Evolutionary conservation across 2,797 vertebrate genomes (phyloP).

Genomic region (Cetoscarus ocellatus): DNA sequence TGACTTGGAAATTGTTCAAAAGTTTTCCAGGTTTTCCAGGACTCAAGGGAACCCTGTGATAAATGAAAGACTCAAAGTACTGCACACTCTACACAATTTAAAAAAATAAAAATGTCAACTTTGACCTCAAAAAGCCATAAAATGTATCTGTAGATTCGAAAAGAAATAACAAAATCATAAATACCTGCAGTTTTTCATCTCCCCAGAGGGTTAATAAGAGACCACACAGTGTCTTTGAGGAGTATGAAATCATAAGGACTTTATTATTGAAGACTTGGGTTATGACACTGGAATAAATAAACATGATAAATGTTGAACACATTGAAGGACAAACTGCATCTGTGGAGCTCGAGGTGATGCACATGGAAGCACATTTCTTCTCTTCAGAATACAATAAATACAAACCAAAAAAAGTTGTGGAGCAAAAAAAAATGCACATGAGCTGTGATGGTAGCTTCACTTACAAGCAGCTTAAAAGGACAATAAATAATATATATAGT

Average conservation of each 20-base stretch:
- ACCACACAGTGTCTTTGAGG: constrained; percentile 37
- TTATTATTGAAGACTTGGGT: constrained; percentile 97
- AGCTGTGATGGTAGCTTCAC: constrained; percentile 73
- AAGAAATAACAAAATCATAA: not conserved
- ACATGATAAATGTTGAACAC: constrained; percentile 88
- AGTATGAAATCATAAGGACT: constrained; percentile 91
- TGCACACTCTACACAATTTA: too few species aligned
- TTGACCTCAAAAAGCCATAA: too few species aligned
- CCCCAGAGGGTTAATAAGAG: constrained; percentile 14
- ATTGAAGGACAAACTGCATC: constrained; percentile 80
- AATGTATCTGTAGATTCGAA: not conserved
- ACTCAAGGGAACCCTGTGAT: too few species aligned
- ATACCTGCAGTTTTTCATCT: not conserved
- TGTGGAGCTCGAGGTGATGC: constrained; percentile 83
- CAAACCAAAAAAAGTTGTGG: constrained; percentile 81
- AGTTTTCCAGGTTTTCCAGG: too few species aligned
- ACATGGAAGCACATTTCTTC: constrained; percentile 81
- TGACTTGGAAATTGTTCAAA: too few species aligned
- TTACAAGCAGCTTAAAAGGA: constrained; percentile 77
- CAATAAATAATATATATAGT: constrained; percentile 89
- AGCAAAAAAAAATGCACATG: constrained; percentile 78
- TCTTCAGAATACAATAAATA: constrained; percentile 92
- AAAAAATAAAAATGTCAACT: too few species aligned
- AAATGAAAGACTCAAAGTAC: too few species aligned
- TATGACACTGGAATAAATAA: constrained; percentile 99